These are phyloP conservation scores for Drosophila vallismaia DNA, from an alignment of 2,888 invertebrate species.

Conservation along the genomic window DNA sequence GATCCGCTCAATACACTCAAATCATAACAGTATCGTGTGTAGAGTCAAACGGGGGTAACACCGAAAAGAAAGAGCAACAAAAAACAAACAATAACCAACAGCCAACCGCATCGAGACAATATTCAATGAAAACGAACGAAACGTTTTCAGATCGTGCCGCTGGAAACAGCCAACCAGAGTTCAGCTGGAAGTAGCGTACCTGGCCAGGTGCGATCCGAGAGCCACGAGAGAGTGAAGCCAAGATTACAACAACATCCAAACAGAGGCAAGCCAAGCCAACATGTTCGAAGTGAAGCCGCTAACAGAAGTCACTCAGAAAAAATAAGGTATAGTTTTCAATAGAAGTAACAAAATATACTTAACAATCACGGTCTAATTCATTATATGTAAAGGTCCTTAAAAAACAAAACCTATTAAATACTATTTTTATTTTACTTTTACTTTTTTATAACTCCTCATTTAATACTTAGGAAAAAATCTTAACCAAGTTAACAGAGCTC, in stretches of 20 bases:
- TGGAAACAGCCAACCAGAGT: conserved; percentile 72
- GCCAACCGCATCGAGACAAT: conserved; percentile 72
- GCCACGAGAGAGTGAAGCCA: conserved; percentile 2
- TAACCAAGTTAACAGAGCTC: conserved; percentile 55
- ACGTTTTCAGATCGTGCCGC: conserved; percentile 63
- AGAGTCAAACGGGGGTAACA: conserved; percentile 47
- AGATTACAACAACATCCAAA: conserved; percentile 19
- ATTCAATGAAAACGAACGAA: conserved; percentile 76
- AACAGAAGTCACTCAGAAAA: conserved; percentile 24
- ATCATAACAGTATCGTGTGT: conserved; percentile 79
- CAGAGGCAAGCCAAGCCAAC: conserved; percentile 24
- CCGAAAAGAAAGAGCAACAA: conserved; percentile 32
- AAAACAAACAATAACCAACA: conserved; percentile 48
- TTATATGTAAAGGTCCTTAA: no score
- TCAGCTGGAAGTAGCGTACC: conserved; percentile 44
- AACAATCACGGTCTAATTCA: no score
- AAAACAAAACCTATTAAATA: no score
- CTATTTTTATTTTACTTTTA: no score
- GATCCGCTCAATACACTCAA: conserved; percentile 30
- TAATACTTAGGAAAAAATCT: conserved; percentile 13
- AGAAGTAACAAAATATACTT: background rate
- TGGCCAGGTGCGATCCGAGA: conserved; percentile 44
- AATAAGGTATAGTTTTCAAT: background rate
- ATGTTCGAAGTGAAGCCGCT: conserved; percentile 34
- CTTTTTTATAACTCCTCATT: background rate